Conservation (phyloP, 2,797 vertebrate genomes). For the Falco peregrinus region DNA sequence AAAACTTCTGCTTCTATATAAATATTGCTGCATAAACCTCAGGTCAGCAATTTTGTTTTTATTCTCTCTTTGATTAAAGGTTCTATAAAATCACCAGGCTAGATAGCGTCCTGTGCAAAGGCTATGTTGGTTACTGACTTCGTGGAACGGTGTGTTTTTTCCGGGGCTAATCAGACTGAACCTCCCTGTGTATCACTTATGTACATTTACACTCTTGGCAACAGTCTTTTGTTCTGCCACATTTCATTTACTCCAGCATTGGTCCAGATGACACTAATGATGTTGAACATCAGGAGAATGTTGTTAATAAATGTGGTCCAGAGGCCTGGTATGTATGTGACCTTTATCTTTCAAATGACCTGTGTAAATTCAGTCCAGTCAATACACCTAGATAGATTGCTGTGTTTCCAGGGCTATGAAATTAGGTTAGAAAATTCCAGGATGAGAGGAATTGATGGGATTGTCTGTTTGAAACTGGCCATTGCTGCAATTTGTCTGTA, state of each 20-base stretch:
- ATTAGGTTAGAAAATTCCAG: conserved; percentile 65
- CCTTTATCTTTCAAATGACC: conserved; percentile 75
- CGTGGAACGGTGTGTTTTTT: conserved; percentile 18
- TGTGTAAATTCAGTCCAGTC: conserved; percentile 65
- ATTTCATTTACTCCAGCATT: conserved; percentile 60
- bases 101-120: background rate
- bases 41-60: background rate
- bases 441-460: conserved; percentile 18
- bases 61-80: background rate
- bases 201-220: conserved; percentile 45
- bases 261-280: conserved; percentile 62
- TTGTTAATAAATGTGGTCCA: conserved; percentile 61
- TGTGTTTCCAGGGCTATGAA: conserved; percentile 49
- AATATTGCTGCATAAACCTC: background rate
- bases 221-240: conserved; percentile 55
- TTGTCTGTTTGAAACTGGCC: background rate
- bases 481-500: conserved; percentile 28
- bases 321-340: conserved; percentile 49
- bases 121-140: background rate
- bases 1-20: background rate
- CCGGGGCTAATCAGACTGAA: conserved; percentile 60
- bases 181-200: conserved; percentile 37
- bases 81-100: background rate
- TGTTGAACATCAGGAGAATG: conserved; percentile 51
- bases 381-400: conserved; percentile 61